Percentiles rank a stretch among this genome's conserved stretches.
phyloP scores from a whole-genome alignment of 2,888 invertebrate species.

The Clunio marinus region DNA sequence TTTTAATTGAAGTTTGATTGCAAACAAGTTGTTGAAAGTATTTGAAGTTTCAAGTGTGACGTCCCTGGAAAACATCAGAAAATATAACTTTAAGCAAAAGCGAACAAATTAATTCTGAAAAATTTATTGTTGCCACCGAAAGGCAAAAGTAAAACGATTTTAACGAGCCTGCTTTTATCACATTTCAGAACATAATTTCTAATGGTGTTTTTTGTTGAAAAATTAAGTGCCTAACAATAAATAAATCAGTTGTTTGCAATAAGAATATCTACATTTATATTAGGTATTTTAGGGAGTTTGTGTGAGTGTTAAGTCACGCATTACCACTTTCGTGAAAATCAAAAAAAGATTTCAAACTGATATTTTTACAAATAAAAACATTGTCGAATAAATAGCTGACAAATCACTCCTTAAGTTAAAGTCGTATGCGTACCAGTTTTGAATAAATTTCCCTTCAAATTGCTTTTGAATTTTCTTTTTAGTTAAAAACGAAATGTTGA shows the following conservation, averaged over 20 bases:
- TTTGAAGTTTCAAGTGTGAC: not conserved
- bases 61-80: not conserved
- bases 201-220: not conserved
- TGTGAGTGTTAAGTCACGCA: too few species aligned
- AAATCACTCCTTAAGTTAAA: not conserved
- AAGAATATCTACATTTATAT: too few species aligned
- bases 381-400: too few species aligned
- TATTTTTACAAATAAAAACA: too few species aligned
- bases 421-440: not conserved
- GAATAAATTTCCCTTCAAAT: not conserved
- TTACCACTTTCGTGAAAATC: too few species aligned
- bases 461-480: not conserved
- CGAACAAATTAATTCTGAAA: slow-evolving; percentile 16
- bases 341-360: too few species aligned
- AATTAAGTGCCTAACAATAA: slow-evolving; percentile 13
- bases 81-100: not conserved
- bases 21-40: not conserved
- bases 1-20: not conserved
- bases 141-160: too few species aligned
- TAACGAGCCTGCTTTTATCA: not conserved
- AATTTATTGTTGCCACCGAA: not conserved
- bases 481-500: not conserved
- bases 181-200: slow-evolving; percentile 12
- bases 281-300: too few species aligned
- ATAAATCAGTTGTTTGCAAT: slow-evolving; percentile 19